Conservation (phyloP, 2,113 vertebrate species). For the Lethenteron camtschaticum region DNA sequence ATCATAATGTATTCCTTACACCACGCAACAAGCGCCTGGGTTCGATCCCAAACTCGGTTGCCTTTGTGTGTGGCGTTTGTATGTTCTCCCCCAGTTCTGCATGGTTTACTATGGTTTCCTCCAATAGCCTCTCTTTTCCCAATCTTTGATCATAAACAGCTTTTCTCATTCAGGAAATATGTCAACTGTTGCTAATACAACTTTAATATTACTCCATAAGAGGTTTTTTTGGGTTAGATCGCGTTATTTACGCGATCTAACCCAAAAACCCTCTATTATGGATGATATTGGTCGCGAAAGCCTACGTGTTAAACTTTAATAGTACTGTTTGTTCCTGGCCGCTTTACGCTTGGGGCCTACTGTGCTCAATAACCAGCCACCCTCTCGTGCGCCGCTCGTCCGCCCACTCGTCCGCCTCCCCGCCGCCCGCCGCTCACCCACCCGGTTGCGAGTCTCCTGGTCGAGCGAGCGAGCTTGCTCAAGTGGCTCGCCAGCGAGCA, state of each 20-base stretch:
- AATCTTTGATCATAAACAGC: too few relatives aligned
- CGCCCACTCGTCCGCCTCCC: not conserved
- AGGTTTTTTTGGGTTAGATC: too few relatives aligned
- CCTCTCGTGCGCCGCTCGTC: not conserved
- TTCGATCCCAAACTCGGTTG: too few relatives aligned
- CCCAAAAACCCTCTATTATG: too few relatives aligned
- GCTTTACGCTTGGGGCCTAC: not conserved
- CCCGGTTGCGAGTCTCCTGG: constrained; percentile 51
- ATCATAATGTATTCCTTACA: too few relatives aligned
- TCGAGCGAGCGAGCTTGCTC: constrained; percentile 40
- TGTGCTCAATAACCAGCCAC: not conserved
- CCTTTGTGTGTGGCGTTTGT: too few relatives aligned
- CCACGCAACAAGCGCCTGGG: too few relatives aligned
- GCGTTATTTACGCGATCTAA: too few relatives aligned
- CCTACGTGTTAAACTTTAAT: too few relatives aligned
- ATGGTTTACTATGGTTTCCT: not conserved
- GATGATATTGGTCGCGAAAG: not conserved
- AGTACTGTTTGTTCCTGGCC: not conserved
- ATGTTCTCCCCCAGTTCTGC: not conserved
- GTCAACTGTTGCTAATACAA: too few relatives aligned
- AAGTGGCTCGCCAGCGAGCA: constrained; percentile 44
- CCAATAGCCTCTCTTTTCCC: not conserved
- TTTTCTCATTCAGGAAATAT: too few relatives aligned
- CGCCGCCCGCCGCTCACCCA: constrained; percentile 9
- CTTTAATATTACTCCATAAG: too few relatives aligned